phyloP scores from a whole-genome alignment of 2,797 vertebrate genomes.

The Notolepis coatsorum region DNA sequence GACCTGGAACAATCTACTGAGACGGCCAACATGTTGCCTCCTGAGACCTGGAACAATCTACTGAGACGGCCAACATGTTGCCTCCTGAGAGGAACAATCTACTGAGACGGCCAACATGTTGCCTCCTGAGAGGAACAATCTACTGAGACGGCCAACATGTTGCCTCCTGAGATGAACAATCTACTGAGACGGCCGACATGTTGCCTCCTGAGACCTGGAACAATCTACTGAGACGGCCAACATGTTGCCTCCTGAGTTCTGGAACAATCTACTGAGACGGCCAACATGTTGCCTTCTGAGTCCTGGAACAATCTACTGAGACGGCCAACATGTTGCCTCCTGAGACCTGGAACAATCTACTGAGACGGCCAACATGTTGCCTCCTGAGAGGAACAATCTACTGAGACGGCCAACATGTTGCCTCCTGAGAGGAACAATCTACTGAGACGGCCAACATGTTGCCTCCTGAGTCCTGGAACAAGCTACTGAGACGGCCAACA shows the following conservation, averaged over 20 bases:
- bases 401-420: too few relatives aligned
- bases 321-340: too few relatives aligned
- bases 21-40: conserved; percentile 52
- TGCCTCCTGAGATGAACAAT: background rate
- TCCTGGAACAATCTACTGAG: conserved; percentile 53
- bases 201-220: conserved; percentile 60
- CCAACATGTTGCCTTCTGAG: conserved; percentile 55
- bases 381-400: conserved; percentile 63
- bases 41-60: conserved; percentile 57
- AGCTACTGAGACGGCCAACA: conserved; percentile 42
- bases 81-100: background rate
- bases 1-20: too few relatives aligned
- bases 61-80: too few relatives aligned
- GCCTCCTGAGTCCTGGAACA: conserved; percentile 62
- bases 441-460: conserved; percentile 27
- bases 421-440: background rate
- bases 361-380: conserved; percentile 39
- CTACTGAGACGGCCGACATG: too few relatives aligned
- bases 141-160: too few relatives aligned
- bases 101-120: conserved; percentile 27
- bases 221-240: conserved; percentile 48
- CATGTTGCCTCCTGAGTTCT: too few relatives aligned
- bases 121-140: conserved; percentile 65
- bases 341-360: background rate
- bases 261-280: too few relatives aligned